These are phyloP conservation scores for Laupala kohalensis DNA, from an alignment of 1,140 invertebrate genomes.

Conservation along the genomic window DNA sequence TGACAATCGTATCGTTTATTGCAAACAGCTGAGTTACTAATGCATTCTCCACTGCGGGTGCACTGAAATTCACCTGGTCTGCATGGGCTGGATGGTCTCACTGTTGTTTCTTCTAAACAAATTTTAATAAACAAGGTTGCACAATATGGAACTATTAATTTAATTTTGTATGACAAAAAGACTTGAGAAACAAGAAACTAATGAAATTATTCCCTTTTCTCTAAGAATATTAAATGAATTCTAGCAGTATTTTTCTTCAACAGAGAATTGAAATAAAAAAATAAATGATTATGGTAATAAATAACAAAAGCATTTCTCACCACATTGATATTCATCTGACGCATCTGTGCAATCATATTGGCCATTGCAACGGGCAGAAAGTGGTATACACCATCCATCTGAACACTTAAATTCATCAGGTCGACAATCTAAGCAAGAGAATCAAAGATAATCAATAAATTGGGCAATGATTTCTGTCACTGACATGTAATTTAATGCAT, in stretches of 20 bases:
- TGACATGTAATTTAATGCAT: no score
- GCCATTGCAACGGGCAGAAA: constrained; percentile 35
- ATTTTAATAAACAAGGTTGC: neutral
- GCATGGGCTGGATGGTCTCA: constrained; percentile 29
- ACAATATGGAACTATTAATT: neutral
- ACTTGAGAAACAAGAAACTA: neutral
- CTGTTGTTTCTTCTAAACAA: neutral
- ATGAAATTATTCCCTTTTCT: neutral
- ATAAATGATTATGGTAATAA: neutral
- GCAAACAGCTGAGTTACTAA: constrained; percentile 48
- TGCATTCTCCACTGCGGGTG: constrained; percentile 47
- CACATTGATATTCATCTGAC: constrained; percentile 54
- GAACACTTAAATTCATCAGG: constrained; percentile 4
- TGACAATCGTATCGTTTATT: constrained; percentile 60
- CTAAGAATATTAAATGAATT: neutral
- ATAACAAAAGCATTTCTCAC: constrained; percentile 33
- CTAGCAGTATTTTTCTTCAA: neutral
- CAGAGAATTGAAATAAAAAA: no score
- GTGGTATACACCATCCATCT: constrained; percentile 3
- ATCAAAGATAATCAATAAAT: no score
- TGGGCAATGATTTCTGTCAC: no score
- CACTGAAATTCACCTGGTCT: constrained; percentile 43
- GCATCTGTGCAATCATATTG: constrained; percentile 52
- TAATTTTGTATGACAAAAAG: neutral
- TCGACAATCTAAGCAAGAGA: constrained; percentile 9